Base-by-base conservation (phyloP, 2,888 invertebrate genomes). In the Oegoconia quadripuncta region DNA sequence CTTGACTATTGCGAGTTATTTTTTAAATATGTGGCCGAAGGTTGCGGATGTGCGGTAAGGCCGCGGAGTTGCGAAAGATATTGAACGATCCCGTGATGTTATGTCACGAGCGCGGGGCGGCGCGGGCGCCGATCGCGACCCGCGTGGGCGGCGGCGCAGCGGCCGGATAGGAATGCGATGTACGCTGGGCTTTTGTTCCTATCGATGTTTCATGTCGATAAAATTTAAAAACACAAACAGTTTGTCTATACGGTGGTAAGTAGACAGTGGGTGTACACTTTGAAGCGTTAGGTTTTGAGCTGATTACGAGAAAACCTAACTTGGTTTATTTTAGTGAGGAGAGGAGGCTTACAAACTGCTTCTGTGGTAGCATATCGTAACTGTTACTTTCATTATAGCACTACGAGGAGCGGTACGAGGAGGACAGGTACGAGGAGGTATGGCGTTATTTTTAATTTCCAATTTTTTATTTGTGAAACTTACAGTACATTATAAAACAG, bases 131-230 rank as follows among this genome's bases (percentile, higher is more conserved):
- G 75, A 25, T 23, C 27, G 34, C 82, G 84, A 83, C 83, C 83
- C 62, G 83, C 81, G 86, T 84, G 78, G 86, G 86, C 79, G 82
- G 76, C 62, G n/a, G n/a, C n/a, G n/a, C n/a, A n/a, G 34, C 27
- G 66, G 57, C 48, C 36, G 23, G 39, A 9, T 68, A 74, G 72
- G 49, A 69, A 51, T 66, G 74, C 18, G 80, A 34, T 6, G 23
- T 11, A 14, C 23, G 32, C 2, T 3, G 9, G 16, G 8, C n/a
- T 15, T 9, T 14, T 9, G 7, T 9, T 3, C 8, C 11, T 14
- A 27, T 27, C 17, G 11, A 16, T 16, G 16, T 16, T 15, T 9
- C 17, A 16, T 29, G n/a, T 29, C 17, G 16, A 17, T 29, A 2
- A 8, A 22, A 8, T 22, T 22, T 22, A 22, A 1, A 8, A 22